Base-by-base conservation (phyloP, 35 echinoderm and acorn worm species). In the Apostichopus californicus region DNA sequence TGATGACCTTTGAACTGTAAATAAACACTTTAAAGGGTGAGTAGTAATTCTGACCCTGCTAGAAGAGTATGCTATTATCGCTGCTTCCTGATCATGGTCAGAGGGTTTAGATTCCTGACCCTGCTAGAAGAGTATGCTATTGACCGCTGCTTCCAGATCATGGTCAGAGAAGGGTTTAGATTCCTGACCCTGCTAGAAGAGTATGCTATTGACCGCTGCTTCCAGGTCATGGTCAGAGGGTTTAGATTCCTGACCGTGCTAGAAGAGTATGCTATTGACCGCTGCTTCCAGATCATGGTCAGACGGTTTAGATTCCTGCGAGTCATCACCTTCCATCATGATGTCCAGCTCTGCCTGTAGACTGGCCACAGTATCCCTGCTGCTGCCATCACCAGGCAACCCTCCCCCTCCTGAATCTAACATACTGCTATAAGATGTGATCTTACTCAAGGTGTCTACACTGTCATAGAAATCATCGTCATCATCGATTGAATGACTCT, bases 141-240 rank as follows among this genome's bases (percentile, higher is more conserved):
- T 96, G 34, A 96, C 90, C 8, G 95, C 95, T 25, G 90, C 95
- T 55, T 96, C 90, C 25, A 96, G 72, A 60, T 91, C 92, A 18
- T 92, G 92, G 56, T 96, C 95, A 26, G 91, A 54, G 3, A 25
- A 25, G 24, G 64, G 75, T 53, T 73, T 91, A 22, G 17, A 53
- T 53, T 91, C 88, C 60, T 54, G 46, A 34, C 28, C 28, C 28
- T 34, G 58, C 58, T 60, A 60, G 6, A 60, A 60, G 58, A 95
- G 72, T 28, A 96, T 96, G 90, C 95, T 96, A 61, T 96, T 96
- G 34, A 96, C 90, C 8, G 95, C 95, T 25, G 90, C 95, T 55
- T 96, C 90, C 25, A 96, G 72, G 54, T 91, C 95, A 18, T 92
- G 92, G 56, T 96, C 95, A 28, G 91, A 54, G 3, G 64, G 75